Evolutionary conservation across 2,888 invertebrate genomes (phyloP).

Genomic region (Ellobium chinense): DNA sequence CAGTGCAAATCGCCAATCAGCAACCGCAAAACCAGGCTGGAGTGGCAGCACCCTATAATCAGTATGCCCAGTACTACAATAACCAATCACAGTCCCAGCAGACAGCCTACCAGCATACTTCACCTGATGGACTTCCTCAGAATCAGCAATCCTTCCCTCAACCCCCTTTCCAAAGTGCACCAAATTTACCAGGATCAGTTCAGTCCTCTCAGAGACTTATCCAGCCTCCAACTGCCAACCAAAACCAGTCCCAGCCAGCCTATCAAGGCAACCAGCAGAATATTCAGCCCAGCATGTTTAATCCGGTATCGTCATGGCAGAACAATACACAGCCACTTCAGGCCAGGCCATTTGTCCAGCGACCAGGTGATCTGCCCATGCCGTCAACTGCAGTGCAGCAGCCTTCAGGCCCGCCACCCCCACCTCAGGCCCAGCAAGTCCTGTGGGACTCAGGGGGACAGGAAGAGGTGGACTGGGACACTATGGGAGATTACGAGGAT

Average conservation of each 20-base stretch:
- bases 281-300: background rate
- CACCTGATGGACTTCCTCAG: background rate
- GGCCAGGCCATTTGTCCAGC: conserved; percentile 1
- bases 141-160: background rate
- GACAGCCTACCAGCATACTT: background rate
- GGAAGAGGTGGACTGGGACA: conserved; percentile 36
- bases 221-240: background rate
- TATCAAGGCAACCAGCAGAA: conserved; percentile 2
- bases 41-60: conserved; percentile 1
- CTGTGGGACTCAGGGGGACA: background rate
- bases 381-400: background rate
- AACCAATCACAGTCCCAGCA: background rate
- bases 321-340: background rate
- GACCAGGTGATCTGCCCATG: conserved; percentile 41
- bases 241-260: background rate
- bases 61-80: conserved; percentile 6
- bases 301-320: background rate
- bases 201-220: background rate
- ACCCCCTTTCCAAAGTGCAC: background rate
- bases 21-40: conserved; percentile 38
- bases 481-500: conserved; percentile 30
- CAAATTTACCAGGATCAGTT: background rate
- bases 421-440: background rate
- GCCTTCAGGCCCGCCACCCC: no score
- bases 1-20: background rate